Evolutionary conservation across 2,797 vertebrate species (phyloP).

Genomic region (Coendou prehensilis): DNA sequence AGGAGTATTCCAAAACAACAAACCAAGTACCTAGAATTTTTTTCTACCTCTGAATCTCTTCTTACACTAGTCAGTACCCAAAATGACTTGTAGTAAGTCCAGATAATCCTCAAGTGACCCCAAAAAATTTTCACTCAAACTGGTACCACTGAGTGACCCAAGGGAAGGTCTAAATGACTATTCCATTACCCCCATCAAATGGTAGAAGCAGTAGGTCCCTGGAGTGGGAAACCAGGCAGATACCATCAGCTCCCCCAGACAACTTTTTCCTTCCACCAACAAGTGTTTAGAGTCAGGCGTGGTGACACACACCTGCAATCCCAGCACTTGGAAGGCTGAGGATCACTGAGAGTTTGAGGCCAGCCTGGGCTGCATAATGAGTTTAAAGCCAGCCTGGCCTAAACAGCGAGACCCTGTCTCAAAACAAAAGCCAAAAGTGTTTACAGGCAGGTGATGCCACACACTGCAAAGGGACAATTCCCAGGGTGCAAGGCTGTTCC

Average conservation of each 20-base stretch:
- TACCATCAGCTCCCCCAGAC: not conserved
- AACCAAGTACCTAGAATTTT: not conserved
- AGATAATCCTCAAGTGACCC: not conserved
- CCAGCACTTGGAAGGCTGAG: not conserved
- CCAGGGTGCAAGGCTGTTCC: not conserved
- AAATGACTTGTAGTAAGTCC: not conserved
- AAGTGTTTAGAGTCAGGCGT: not conserved
- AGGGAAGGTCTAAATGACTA: not conserved
- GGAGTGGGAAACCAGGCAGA: not conserved
- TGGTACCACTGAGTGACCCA: not conserved
- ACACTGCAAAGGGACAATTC: not conserved
- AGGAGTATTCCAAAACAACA: not conserved
- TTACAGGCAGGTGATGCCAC: not conserved
- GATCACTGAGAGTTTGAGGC: not conserved
- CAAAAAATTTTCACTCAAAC: not conserved
- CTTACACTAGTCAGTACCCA: not conserved
- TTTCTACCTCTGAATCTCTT: not conserved
- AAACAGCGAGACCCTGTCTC: not conserved
- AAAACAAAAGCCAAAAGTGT: not conserved
- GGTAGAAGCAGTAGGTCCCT: not conserved
- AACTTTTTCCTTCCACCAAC: not conserved
- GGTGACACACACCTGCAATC: not conserved
- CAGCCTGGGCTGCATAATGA: not conserved
- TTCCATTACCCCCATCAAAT: not conserved
- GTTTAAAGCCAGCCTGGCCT: not conserved